These are phyloP conservation scores for Phenganax stokvisi DNA, from an alignment of 92 coral and sea anemone species.

Conservation along the genomic window DNA sequence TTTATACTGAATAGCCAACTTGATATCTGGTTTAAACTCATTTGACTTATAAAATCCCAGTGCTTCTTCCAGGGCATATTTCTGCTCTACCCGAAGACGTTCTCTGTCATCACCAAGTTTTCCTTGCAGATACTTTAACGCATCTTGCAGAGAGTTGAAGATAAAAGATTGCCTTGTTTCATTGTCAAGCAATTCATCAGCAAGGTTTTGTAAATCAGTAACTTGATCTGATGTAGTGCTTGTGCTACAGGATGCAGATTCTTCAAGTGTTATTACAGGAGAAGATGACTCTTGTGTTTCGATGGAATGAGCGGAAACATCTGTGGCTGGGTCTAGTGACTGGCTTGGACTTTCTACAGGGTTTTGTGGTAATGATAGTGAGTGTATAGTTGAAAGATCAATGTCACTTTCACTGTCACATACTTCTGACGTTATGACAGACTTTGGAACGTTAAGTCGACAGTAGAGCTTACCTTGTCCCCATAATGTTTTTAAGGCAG, in stretches of 20 bases:
- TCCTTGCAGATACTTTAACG: not conserved
- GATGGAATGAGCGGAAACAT: not conserved
- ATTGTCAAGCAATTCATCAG: not conserved
- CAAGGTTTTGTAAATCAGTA: not conserved
- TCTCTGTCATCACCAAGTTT: slow-evolving; percentile 1
- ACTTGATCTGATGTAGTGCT: not conserved
- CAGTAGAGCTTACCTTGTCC: slow-evolving; percentile 7
- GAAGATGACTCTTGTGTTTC: not conserved
- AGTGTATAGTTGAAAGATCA: not conserved
- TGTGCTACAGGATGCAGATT: slow-evolving; percentile 7
- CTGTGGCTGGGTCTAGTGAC: not conserved
- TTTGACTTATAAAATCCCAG: not conserved
- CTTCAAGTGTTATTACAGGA: slow-evolving; percentile 4
- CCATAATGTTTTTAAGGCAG: not conserved
- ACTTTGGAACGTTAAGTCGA: not conserved
- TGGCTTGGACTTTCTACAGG: not conserved
- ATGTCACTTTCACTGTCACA: not conserved
- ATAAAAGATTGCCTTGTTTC: not conserved
- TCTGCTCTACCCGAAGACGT: slow-evolving; percentile 6
- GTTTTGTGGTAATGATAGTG: not conserved
- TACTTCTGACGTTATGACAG: not conserved
- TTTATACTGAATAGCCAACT: slow-evolving; percentile 34
- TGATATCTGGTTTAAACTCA: slow-evolving; percentile 7
- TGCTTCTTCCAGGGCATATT: not conserved
- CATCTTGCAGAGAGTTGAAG: not conserved